These are phyloP conservation scores for Chionodraco myersi DNA, from an alignment of 2,113 vertebrate species.

Conservation along the genomic window DNA sequence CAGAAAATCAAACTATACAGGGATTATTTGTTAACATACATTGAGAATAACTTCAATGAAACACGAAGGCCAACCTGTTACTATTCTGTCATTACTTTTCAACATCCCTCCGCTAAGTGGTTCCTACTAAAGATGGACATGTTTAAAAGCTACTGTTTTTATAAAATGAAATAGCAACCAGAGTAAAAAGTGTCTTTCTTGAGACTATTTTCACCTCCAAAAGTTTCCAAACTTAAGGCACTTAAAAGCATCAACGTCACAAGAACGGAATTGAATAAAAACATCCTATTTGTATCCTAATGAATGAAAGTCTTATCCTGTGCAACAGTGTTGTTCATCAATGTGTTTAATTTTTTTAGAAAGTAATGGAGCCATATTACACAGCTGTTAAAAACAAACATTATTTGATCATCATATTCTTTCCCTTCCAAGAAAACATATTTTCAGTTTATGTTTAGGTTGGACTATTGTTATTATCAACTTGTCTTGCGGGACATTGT, in stretches of 20 bases:
- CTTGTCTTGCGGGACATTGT: conserved; percentile 4
- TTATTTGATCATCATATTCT: not conserved
- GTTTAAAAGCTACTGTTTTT: not conserved
- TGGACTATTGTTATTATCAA: not conserved
- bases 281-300: not conserved
- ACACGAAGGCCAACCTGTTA: not conserved
- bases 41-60: not conserved
- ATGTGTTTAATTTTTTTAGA: not conserved
- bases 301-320: not conserved
- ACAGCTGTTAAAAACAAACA: not conserved
- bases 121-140: not conserved
- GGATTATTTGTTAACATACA: not conserved
- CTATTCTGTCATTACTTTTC: not conserved
- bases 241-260: not conserved
- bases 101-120: not conserved
- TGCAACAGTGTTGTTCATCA: not conserved
- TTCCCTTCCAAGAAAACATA: not conserved
- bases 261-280: not conserved
- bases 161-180: not conserved
- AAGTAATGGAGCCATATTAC: not conserved
- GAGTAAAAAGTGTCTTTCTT: not conserved
- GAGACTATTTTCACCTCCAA: not conserved
- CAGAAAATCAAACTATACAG: not conserved
- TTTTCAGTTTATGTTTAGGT: not conserved
- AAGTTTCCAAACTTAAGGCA: not conserved